Evolutionary conservation across 2,113 vertebrate species (phyloP).

Genomic region (Ptychochromis oligacanthus): DNA sequence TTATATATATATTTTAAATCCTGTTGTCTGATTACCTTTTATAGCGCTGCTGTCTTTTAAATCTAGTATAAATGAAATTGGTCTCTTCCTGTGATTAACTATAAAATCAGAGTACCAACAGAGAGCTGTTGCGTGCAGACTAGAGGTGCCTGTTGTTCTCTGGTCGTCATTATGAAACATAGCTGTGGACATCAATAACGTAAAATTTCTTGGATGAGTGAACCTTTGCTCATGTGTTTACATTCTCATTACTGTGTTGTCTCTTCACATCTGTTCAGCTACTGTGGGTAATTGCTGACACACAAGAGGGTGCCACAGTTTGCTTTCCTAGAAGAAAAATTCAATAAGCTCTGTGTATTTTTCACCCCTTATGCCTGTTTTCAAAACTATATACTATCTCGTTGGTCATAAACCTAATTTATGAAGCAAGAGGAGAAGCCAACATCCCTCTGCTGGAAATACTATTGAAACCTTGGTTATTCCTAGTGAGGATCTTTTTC

Average conservation of each 20-base stretch:
- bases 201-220: slow-evolving; percentile 66
- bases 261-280: slow-evolving; percentile 37
- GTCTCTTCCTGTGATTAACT: neutral
- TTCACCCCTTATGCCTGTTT: neutral
- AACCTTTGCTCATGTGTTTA: slow-evolving; percentile 49
- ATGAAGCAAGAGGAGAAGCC: neutral
- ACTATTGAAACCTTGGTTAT: neutral
- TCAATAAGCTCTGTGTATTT: neutral
- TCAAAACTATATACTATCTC: neutral
- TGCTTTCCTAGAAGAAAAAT: neutral
- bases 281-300: neutral
- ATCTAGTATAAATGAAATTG: neutral
- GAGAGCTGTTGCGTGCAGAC: slow-evolving; percentile 34
- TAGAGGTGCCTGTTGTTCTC: slow-evolving; percentile 1
- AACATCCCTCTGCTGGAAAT: neutral
- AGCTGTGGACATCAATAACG: slow-evolving; percentile 66
- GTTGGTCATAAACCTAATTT: neutral
- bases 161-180: slow-evolving; percentile 60
- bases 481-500: neutral
- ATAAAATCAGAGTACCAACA: neutral
- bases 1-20: neutral
- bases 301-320: neutral
- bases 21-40: neutral
- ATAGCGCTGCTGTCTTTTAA: neutral
- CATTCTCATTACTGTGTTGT: slow-evolving; percentile 52